Evolutionary conservation across 2,113 vertebrate genomes (phyloP).

Genomic region (Pholis gunnellus): DNA sequence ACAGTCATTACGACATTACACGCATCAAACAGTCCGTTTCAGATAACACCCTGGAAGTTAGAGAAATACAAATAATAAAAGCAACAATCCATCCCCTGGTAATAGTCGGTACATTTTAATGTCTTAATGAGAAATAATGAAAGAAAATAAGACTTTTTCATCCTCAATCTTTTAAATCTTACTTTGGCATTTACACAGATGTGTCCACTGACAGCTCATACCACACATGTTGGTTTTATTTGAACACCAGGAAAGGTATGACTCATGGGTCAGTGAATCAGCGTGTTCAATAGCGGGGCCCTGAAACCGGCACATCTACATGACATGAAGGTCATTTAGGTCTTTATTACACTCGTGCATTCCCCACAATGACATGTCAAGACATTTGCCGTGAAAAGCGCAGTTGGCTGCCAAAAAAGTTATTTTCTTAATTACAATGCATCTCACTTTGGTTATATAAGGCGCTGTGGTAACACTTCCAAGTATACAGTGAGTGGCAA

Average conservation of each 20-base stretch:
- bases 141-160: neutral
- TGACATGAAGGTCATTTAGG: too few relatives aligned
- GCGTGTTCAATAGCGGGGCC: neutral
- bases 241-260: neutral
- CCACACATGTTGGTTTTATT: neutral
- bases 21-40: neutral
- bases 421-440: neutral
- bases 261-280: neutral
- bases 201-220: neutral
- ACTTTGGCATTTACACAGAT: neutral
- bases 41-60: neutral
- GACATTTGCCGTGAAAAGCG: neutral
- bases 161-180: neutral
- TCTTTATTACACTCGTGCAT: neutral
- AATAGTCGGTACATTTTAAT: too few relatives aligned
- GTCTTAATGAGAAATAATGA: neutral
- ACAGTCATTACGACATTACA: neutral
- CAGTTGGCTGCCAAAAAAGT: neutral
- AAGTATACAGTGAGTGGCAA: constrained; percentile 1
- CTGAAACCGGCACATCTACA: neutral
- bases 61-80: neutral
- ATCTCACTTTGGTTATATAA: neutral
- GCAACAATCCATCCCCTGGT: neutral
- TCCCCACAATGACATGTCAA: neutral
- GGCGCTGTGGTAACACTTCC: neutral